Base-by-base conservation (phyloP, 2,888 invertebrate genomes). In the Ophioninae sp. region DNA sequence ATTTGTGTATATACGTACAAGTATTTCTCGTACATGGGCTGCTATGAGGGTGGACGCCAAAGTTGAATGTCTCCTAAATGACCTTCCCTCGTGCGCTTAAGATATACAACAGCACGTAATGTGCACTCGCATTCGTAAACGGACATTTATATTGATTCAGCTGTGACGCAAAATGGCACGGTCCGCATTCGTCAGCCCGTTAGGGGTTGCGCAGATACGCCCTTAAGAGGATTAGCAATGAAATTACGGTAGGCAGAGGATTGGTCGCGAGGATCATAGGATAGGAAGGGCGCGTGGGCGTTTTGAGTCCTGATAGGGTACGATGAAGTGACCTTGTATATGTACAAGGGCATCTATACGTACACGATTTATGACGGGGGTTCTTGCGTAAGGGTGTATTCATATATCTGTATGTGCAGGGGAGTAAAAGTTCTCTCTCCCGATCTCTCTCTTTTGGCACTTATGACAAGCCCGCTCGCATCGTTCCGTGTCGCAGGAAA, bases 401-500 rank as follows among this genome's bases (percentile, higher is more conserved):
- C 56, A 44, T 65, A 57, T 75, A 20, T 70, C 13, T 41, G 21
- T 39, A 62, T 50, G 20, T 65, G 7, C 20, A 21, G 7, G 21
- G 44, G 67, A 23, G 59, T n/a, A 50, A 67, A 75, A 67, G 74
- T 68, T 59, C 79, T 50, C 20, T 7, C 62, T 44, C 59, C 20
- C 70, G 17, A 30, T 62, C 59, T 44, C 20, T 41, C 17, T 56
- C 30, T 70, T 39, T 39, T 2, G 39, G 70, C 44, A 56, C 37
- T 72, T 64, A 57, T 41, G 44, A 57, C 82, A 68, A 82, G 73
- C 78, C 79, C 79, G 80, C 85, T 83, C 79, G 81, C 85, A 84
- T 87, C 84, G 82, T 87, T 87, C 79, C 85, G 68, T 86, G 85
- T 85, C 84, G 74, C 83, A 87, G 87, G 87, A 87, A 87, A 87